Evolutionary conservation across 2,888 invertebrate genomes (phyloP), one percentile per base, ranked within the genome.

Genomic region (Lasioglossum pauxillum): DNA sequence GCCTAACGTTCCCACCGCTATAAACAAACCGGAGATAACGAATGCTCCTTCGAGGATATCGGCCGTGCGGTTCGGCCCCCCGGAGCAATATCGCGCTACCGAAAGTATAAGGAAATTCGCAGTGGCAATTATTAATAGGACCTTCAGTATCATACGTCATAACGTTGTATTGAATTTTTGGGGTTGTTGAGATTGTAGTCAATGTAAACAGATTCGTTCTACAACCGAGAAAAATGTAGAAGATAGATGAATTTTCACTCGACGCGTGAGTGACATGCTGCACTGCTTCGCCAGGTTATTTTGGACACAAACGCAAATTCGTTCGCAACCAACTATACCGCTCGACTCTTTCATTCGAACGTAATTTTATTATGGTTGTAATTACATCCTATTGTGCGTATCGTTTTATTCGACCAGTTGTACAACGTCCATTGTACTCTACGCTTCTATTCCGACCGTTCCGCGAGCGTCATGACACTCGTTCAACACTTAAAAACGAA

Each of bases 1-100:
- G 89, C 88, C 91, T 92, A 90, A 92, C 92, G 92, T 93, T 94
- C 91, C 90, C 91, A 90, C 69, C 91, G 92, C 92, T 86, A 93
- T 94, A 94, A 94, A 94, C 94, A 94, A 93, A 90, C 92, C 88
- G 86, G 85, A 79, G 92, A 92, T 92, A 92, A 92, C 92, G 89
- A 78, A 90, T 90, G 89, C 87, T 88, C 82, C 88, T 84, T 77
- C 85, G 60, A 69, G 77, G 77, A 82, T 84, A 90, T 88, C 85
- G 84, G 83, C 19, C 19, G 31, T 19, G 67, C 19, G 67, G 67
- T 67, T 67, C 67, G 35, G 3, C 7, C 16, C 67, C 67, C 31
- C 64, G n/a, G 8, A 67, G 16, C 16, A 67, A 35, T 60, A 60
- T 53, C n/a, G 53, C 53, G 23, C 23, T n/a, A 1, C 53, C 7